Percentiles rank a stretch among this genome's conserved stretches.
Evolutionary conservation across 2,888 invertebrate species (phyloP).

Genomic region (Netelia melanura): DNA sequence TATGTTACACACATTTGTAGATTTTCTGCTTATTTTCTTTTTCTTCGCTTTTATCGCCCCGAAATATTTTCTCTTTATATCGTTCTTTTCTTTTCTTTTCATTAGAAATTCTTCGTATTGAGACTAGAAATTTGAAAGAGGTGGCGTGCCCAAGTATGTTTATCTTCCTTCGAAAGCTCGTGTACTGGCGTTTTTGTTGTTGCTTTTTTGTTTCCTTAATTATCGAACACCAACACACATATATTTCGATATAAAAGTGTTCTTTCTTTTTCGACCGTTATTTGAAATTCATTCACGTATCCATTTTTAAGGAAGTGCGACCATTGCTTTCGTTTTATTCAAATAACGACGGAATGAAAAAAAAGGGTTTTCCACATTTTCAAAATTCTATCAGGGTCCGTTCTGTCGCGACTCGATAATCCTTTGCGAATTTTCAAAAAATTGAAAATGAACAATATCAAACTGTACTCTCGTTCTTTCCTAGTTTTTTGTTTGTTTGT

Average conservation of each 20-base stretch:
- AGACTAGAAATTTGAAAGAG: slow-evolving; percentile 59
- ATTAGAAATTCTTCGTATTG: slow-evolving; percentile 46
- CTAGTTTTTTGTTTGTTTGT: too few species aligned
- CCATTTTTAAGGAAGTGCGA: not conserved
- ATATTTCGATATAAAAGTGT: slow-evolving; percentile 58
- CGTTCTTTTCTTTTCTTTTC: not conserved
- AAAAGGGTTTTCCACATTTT: too few species aligned
- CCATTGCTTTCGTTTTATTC: not conserved
- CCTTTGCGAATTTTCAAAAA: too few species aligned
- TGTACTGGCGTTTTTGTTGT: slow-evolving; percentile 17
- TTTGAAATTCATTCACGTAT: not conserved
- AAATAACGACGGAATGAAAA: not conserved
- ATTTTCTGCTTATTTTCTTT: slow-evolving; percentile 32
- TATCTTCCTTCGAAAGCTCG: slow-evolving; percentile 28
- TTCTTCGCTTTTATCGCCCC: slow-evolving; percentile 9
- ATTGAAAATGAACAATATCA: too few species aligned
- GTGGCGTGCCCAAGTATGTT: slow-evolving; percentile 43
- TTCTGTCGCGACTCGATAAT: too few species aligned
- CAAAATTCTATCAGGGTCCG: too few species aligned
- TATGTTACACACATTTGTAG: slow-evolving; percentile 41
- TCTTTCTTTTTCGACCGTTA: slow-evolving; percentile 6
- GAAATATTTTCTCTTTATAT: slow-evolving; percentile 26
- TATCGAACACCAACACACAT: slow-evolving; percentile 27
- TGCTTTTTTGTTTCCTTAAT: slow-evolving; percentile 3
- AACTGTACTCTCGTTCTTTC: too few species aligned